Conservation (phyloP, 2,113 vertebrate species). For the Zootoca vivipara region DNA sequence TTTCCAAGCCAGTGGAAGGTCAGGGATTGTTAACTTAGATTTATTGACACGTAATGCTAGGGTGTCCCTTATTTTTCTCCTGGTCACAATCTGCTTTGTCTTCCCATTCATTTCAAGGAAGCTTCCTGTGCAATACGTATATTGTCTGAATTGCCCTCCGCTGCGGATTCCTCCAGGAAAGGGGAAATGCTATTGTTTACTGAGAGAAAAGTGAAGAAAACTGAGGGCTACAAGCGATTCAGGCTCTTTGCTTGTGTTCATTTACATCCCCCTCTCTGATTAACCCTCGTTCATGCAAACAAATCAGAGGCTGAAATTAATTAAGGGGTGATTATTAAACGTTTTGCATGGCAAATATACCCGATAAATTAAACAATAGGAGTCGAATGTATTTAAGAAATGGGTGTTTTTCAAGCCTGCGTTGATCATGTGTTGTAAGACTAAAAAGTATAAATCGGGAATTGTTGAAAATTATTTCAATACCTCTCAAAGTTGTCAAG, state of each 20-base stretch:
- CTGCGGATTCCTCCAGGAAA: neutral
- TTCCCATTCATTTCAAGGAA: neutral
- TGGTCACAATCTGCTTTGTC: neutral
- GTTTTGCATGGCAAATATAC: neutral
- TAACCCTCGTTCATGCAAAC: conserved; percentile 2
- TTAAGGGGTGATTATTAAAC: neutral
- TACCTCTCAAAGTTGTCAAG: conserved; percentile 1
- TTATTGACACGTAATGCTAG: neutral
- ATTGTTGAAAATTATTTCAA: neutral
- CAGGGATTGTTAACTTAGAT: neutral
- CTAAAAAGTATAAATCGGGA: conserved; percentile 39
- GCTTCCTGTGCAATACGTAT: neutral
- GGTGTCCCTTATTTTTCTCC: neutral
- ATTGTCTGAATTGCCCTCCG: neutral
- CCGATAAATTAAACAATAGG: neutral
- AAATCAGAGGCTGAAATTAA: neutral
- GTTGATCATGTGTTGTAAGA: neutral
- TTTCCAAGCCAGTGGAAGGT: neutral
- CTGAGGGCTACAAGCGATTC: neutral
- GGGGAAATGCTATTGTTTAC: neutral
- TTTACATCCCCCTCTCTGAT: neutral
- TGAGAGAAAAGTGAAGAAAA: neutral
- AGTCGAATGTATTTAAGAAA: neutral
- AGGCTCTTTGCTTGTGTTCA: neutral
- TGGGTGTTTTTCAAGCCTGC: neutral